These are phyloP conservation scores for Ditula angustiorana DNA, from an alignment of 2,888 invertebrate species.

Conservation along the genomic window DNA sequence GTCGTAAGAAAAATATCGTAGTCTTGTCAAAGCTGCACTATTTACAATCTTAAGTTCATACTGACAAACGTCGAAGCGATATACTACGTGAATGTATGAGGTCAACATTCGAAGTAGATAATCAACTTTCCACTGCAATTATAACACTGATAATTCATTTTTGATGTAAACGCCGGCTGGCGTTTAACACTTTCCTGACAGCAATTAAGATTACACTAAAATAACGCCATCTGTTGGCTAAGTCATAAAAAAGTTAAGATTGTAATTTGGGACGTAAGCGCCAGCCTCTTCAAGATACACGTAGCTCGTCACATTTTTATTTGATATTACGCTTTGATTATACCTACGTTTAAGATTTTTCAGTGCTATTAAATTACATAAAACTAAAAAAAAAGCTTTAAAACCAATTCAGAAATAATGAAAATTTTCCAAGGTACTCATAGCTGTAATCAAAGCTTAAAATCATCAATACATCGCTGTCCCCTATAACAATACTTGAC, in stretches of 20 bases:
- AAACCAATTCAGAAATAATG: too few relatives aligned
- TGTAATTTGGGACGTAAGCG: background rate
- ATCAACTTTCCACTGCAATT: background rate
- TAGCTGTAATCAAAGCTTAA: background rate
- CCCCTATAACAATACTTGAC: background rate
- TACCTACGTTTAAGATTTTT: background rate
- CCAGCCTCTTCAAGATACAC: background rate
- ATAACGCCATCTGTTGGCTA: too few relatives aligned
- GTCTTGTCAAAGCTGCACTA: constrained; percentile 50
- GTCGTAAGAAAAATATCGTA: constrained; percentile 72
- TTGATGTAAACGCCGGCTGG: background rate
- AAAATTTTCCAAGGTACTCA: too few relatives aligned
- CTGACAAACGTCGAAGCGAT: background rate
- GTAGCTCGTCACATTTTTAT: background rate
- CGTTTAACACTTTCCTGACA: background rate
- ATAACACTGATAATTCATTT: background rate
- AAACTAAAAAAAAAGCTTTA: background rate
- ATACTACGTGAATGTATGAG: background rate
- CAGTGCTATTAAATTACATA: background rate
- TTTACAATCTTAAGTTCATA: constrained; percentile 11
- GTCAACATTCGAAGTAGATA: background rate
- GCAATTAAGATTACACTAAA: too few relatives aligned
- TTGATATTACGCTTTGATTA: background rate
- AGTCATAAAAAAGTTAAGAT: too few relatives aligned
- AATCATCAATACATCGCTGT: background rate